Evolutionary conservation across 2,113 vertebrate species (phyloP).

Genomic region (Ochotona curzoniae): DNA sequence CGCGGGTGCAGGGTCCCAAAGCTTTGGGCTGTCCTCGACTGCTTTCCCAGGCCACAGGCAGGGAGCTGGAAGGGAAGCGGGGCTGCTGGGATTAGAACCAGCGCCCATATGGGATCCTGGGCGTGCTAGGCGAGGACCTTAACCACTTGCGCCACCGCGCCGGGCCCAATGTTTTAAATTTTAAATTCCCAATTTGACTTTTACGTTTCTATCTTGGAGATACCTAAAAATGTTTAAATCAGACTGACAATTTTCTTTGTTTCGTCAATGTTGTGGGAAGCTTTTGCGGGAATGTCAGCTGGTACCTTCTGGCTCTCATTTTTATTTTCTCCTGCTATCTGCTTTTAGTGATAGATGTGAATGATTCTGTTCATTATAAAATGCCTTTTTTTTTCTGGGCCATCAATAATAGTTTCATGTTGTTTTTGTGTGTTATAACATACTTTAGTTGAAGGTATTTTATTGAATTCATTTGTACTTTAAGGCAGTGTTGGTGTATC

Average conservation of each 20-base stretch:
- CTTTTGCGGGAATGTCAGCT: not conserved
- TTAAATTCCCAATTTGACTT: constrained; percentile 24
- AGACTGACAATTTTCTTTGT: not conserved
- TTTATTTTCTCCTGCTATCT: not conserved
- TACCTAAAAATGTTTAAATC: not conserved
- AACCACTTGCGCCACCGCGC: too few relatives aligned
- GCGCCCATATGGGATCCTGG: too few relatives aligned
- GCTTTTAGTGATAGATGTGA: not conserved
- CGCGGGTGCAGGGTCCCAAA: too few relatives aligned
- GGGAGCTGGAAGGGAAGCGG: too few relatives aligned
- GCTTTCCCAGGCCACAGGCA: too few relatives aligned
- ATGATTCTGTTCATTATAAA: not conserved
- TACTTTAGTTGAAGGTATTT: not conserved
- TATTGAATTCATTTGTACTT: not conserved
- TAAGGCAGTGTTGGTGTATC: not conserved
- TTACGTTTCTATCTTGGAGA: not conserved
- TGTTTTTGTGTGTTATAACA: not conserved
- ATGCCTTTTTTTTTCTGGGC: constrained; percentile 4
- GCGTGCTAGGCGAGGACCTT: too few relatives aligned
- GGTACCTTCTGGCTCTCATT: not conserved
- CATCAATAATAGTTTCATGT: not conserved
- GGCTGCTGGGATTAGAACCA: too few relatives aligned
- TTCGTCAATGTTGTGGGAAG: not conserved
- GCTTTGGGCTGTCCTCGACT: too few relatives aligned
- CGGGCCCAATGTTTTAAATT: too few relatives aligned